Percentiles rank a stretch among this genome's conserved stretches.
Evolutionary conservation across 2,113 vertebrate genomes (phyloP).

Genomic region (Pogonocichla stellata): DNA sequence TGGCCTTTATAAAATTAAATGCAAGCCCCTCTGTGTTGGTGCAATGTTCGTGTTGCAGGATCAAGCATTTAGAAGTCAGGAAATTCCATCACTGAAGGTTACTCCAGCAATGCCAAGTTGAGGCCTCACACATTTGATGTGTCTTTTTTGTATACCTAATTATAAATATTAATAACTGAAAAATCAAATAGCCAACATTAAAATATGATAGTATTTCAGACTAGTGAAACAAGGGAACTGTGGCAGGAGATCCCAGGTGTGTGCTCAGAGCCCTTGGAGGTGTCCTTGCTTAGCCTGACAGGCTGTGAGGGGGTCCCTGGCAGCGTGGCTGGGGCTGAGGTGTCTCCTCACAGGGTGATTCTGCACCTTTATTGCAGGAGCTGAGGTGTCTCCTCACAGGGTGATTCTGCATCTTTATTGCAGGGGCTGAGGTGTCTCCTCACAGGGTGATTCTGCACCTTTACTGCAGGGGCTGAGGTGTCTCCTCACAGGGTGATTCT

Average conservation of each 20-base stretch:
- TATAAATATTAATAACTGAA: not conserved
- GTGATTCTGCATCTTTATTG: too few relatives aligned
- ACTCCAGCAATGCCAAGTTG: not conserved
- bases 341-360: too few relatives aligned
- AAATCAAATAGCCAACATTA: not conserved
- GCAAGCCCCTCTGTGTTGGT: not conserved
- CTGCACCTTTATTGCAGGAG: too few relatives aligned
- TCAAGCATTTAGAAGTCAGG: not conserved
- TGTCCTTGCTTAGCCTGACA: not conserved
- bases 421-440: too few relatives aligned
- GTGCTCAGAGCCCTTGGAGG: not conserved
- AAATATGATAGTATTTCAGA: not conserved
- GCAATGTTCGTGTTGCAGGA: not conserved
- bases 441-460: too few relatives aligned
- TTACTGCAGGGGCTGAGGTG: too few relatives aligned
- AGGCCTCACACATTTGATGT: not conserved
- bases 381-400: fast-evolving
- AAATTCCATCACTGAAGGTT: not conserved
- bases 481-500: too few relatives aligned
- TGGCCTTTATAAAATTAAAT: constrained; percentile 30
- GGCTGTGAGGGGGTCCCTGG: fast-evolving
- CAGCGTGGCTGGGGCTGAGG: fast-evolving
- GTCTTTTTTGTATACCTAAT: not conserved
- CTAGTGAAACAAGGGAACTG: not conserved
- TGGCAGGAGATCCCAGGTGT: not conserved